Evolutionary conservation across 2,113 vertebrate genomes (phyloP).

Genomic region (Hemichromis elongatus): DNA sequence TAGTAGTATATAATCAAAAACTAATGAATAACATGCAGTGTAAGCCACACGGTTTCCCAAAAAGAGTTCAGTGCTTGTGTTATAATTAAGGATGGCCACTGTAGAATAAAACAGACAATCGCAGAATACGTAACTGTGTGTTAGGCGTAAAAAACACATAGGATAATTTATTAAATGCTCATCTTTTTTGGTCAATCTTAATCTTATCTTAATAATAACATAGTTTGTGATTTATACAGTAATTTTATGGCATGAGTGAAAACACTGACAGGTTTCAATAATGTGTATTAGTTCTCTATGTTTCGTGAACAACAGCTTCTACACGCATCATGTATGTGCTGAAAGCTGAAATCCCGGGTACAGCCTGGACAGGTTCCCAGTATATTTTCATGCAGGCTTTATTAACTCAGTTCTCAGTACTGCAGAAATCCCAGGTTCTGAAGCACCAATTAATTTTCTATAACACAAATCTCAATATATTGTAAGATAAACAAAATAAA

Average conservation of each 20-base stretch:
- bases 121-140: background rate
- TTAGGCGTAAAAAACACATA: background rate
- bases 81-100: background rate
- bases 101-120: background rate
- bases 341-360: background rate
- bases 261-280: background rate
- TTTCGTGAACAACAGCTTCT: background rate
- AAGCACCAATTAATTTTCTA: background rate
- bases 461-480: background rate
- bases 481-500: background rate
- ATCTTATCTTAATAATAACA: no score
- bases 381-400: background rate
- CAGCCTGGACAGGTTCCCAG: background rate
- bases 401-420: background rate
- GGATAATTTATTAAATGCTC: background rate
- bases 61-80: background rate
- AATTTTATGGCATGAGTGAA: background rate
- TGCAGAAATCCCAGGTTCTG: background rate
- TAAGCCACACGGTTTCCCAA: background rate
- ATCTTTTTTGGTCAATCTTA: background rate
- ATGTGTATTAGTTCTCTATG: background rate
- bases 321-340: background rate
- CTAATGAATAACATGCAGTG: background rate
- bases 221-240: background rate
- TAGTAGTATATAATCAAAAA: background rate